These are phyloP conservation scores for Pteronura brasiliensis DNA, from an alignment of 2,113 vertebrate genomes.

Conservation along the genomic window DNA sequence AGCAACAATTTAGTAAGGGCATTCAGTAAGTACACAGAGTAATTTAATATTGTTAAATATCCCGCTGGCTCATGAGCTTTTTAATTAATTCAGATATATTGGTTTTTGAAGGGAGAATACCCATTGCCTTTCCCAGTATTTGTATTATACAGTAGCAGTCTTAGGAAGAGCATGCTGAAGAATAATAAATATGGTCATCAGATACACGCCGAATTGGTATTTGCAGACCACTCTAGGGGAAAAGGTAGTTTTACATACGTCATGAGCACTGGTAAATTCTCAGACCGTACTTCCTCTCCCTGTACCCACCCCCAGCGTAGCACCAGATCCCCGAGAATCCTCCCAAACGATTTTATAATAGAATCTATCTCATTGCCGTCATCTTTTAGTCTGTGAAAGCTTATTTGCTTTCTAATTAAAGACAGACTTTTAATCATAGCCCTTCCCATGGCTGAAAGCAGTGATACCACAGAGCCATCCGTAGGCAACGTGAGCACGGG, in stretches of 20 bases:
- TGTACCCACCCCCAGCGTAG: background rate
- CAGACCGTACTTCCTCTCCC: background rate
- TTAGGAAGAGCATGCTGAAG: constrained; percentile 5
- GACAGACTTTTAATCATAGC: background rate
- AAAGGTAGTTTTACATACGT: background rate
- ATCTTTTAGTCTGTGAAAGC: background rate
- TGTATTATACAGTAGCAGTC: background rate
- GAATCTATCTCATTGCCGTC: background rate
- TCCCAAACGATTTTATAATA: background rate
- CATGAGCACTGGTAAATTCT: background rate
- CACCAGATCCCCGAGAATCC: background rate
- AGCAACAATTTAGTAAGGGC: background rate
- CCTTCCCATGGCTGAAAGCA: background rate
- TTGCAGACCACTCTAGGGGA: background rate
- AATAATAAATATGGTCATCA: background rate
- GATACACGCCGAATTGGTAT: background rate
- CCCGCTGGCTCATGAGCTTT: background rate
- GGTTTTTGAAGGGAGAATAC: background rate
- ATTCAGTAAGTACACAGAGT: background rate
- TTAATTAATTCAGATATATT: background rate
- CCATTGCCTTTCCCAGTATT: background rate
- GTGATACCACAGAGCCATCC: background rate
- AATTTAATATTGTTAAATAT: background rate
- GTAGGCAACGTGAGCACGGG: too few species aligned
- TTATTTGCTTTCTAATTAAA: background rate